These are phyloP conservation scores for Caenorhabditis virilis DNA, from an alignment of 2,888 invertebrate genomes.

Conservation along the genomic window DNA sequence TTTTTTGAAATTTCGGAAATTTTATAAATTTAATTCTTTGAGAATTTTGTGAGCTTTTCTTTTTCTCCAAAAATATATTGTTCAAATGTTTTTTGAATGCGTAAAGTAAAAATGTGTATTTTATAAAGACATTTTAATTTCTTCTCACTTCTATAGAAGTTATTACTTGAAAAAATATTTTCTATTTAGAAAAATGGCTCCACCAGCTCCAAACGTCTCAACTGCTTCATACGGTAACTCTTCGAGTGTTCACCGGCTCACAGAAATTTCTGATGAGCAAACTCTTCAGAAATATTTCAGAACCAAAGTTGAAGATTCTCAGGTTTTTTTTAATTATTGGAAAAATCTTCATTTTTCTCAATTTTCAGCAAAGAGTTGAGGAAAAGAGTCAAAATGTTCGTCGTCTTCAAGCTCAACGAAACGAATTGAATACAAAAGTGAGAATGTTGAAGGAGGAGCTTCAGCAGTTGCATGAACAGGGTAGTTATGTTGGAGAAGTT, in stretches of 20 bases:
- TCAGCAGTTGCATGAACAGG: conserved; percentile 91
- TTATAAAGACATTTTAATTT: neutral
- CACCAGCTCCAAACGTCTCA: neutral
- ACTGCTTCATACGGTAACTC: neutral
- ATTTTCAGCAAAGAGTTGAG: conserved; percentile 80
- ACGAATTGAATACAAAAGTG: conserved; percentile 98
- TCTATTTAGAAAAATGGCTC: conserved; percentile 4
- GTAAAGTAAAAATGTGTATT: neutral
- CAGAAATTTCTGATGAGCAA: conserved; percentile 42
- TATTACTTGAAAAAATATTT: neutral
- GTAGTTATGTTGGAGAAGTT: conserved; percentile 98
- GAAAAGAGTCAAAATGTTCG: conserved; percentile 96
- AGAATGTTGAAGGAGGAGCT: conserved; percentile 95
- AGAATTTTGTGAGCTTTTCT: neutral
- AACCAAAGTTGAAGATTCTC: conserved; percentile 95
- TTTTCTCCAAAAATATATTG: neutral
- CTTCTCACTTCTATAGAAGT: neutral
- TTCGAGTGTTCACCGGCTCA: conserved; percentile 7
- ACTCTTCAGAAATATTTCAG: conserved; percentile 79
- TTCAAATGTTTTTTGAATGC: neutral
- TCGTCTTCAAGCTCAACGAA: conserved; percentile 94
- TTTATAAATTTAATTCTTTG: neutral
- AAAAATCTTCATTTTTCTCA: conserved; percentile 6
- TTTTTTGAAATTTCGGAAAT: neutral
- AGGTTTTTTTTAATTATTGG: conserved; percentile 71